Evolutionary conservation across 1,140 invertebrate species (phyloP).

Genomic region (Scaptodrosophila lebanonensis): DNA sequence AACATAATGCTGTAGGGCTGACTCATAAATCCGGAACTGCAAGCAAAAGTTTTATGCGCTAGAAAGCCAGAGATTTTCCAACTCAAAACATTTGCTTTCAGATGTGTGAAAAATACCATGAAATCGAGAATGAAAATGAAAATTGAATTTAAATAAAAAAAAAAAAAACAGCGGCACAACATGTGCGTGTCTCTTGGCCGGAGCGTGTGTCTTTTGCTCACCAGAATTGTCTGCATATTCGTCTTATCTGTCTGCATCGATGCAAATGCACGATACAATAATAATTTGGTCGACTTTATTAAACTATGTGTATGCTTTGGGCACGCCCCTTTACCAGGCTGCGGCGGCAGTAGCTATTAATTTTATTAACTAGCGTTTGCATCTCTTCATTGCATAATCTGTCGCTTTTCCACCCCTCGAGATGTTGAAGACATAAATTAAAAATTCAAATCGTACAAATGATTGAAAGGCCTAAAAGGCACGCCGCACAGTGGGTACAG

Average conservation of each 20-base stretch:
- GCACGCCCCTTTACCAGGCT: neutral
- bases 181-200: too few relatives aligned
- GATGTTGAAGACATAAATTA: slow-evolving; percentile 45
- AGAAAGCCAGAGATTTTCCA: slow-evolving; percentile 23
- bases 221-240: too few relatives aligned
- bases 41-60: slow-evolving; percentile 15
- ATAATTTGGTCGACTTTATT: slow-evolving; percentile 12
- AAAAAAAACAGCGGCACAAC: too few relatives aligned
- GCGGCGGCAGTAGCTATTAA: slow-evolving; percentile 26
- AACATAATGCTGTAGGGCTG: too few relatives aligned
- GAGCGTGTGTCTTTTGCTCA: too few relatives aligned
- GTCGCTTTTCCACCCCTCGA: slow-evolving; percentile 39
- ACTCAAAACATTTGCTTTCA: slow-evolving; percentile 3
- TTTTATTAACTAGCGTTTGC: slow-evolving; percentile 62
- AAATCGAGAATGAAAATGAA: too few relatives aligned
- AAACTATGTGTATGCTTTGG: slow-evolving; percentile 12
- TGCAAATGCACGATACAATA: too few relatives aligned
- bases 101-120: slow-evolving; percentile 8
- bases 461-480: slow-evolving; percentile 53
- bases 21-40: too few relatives aligned
- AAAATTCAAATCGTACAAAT: slow-evolving; percentile 57
- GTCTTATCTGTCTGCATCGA: too few relatives aligned
- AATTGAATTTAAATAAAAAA: too few relatives aligned
- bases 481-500: too few relatives aligned
- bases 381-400: slow-evolving; percentile 68